Conservation (phyloP, 2,113 vertebrate species). For the Leptobrachium ailaonicum region DNA sequence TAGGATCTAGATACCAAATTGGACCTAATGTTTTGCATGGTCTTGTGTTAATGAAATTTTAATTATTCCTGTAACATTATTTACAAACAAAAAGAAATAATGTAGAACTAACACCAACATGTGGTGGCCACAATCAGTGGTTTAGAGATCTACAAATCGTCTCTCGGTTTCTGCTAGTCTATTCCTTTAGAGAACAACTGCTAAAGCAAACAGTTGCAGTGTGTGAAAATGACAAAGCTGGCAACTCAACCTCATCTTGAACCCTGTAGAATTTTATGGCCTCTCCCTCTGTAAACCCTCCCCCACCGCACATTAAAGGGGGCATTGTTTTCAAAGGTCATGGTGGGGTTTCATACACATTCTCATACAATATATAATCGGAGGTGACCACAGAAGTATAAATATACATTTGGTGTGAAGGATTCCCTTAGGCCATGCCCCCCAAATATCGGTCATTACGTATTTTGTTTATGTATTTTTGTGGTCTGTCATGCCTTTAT, state of each 20-base stretch:
- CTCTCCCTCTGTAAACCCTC: constrained; percentile 66
- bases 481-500: background rate
- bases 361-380: constrained; percentile 77
- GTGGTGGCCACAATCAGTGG: constrained; percentile 30
- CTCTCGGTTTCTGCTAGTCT: constrained; percentile 62
- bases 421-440: background rate
- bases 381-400: constrained; percentile 58
- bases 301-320: constrained; percentile 81
- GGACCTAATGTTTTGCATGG: no score
- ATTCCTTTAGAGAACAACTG: constrained; percentile 64
- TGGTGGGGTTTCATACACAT: constrained; percentile 81
- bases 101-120: constrained; percentile 26
- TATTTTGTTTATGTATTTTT: background rate
- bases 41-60: no score
- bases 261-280: constrained; percentile 79
- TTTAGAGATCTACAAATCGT: constrained; percentile 12
- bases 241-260: constrained; percentile 82
- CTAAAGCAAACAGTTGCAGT: constrained; percentile 76
- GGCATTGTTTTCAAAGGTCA: constrained; percentile 88
- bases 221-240: constrained; percentile 72
- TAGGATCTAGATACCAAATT: no score
- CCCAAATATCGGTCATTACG: background rate
- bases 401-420: constrained; percentile 40
- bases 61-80: no score
- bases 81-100: no score